These are phyloP conservation scores for Teleogryllus occipitalis DNA, from an alignment of 1,140 invertebrate species.

Conservation along the genomic window DNA sequence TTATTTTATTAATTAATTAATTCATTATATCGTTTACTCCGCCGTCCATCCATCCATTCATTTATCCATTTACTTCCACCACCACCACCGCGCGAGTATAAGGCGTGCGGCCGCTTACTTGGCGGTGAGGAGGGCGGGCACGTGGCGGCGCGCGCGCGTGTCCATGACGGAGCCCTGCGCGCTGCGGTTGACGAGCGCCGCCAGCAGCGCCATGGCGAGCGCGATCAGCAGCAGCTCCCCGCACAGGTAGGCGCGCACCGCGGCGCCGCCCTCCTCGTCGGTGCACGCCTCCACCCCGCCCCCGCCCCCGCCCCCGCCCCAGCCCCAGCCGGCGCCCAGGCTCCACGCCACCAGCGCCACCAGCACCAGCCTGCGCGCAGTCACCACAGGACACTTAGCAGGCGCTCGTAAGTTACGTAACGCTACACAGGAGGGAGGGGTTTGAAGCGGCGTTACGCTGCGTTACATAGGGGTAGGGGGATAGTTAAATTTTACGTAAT, in stretches of 20 bases:
- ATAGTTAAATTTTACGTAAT: too few relatives aligned
- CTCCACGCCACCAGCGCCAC: slow-evolving; percentile 54
- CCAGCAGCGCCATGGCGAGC: slow-evolving; percentile 49
- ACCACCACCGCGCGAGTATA: too few relatives aligned
- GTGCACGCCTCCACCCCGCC: slow-evolving; percentile 54
- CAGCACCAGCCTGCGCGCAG: slow-evolving; percentile 49
- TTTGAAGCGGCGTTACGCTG: too few relatives aligned
- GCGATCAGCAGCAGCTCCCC: slow-evolving; percentile 53
- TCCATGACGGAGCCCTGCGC: slow-evolving; percentile 62
- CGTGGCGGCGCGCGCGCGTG: slow-evolving; percentile 50
- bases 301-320: slow-evolving; percentile 41
- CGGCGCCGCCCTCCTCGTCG: slow-evolving; percentile 45
- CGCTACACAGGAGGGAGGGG: too few relatives aligned
- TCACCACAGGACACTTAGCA: neutral
- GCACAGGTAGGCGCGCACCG: slow-evolving; percentile 56
- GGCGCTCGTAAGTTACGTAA: too few relatives aligned
- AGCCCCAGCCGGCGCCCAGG: slow-evolving; percentile 51
- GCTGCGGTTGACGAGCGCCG: slow-evolving; percentile 58
- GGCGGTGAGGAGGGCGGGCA: slow-evolving; percentile 54
- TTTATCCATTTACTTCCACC: too few relatives aligned
- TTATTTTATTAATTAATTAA: too few relatives aligned
- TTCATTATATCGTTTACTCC: too few relatives aligned
- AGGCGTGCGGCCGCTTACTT: slow-evolving; percentile 45
- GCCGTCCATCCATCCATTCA: too few relatives aligned
- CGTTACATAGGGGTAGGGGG: too few relatives aligned